A percentile compares a stretch with the other conserved stretches of the same genome.
phyloP scores from a whole-genome alignment of 2,888 invertebrate genomes.

The Rutpela maculata region DNA sequence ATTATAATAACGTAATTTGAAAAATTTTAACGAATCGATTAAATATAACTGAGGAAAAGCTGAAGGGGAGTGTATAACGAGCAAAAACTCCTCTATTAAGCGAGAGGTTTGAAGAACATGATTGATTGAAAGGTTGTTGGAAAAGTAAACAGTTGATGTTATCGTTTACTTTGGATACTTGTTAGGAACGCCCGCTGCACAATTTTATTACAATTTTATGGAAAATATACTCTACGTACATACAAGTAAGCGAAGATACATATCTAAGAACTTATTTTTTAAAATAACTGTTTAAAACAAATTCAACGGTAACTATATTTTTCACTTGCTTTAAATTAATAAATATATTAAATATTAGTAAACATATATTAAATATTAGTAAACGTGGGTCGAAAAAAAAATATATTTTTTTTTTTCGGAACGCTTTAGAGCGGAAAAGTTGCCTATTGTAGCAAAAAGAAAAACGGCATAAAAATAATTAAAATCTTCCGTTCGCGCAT shows the following conservation, averaged over 20 bases:
- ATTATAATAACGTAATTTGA: constrained; percentile 24
- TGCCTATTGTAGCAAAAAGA: too few relatives aligned
- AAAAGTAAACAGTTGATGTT: constrained; percentile 45
- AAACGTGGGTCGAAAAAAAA: too few relatives aligned
- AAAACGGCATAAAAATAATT: too few relatives aligned
- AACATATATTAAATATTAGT: too few relatives aligned
- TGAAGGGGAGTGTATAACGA: constrained; percentile 36
- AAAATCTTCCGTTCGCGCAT: too few relatives aligned
- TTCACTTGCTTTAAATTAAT: too few relatives aligned
- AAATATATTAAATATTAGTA: too few relatives aligned
- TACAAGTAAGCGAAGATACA: constrained; percentile 9
- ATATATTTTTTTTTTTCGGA: too few relatives aligned
- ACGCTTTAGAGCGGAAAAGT: too few relatives aligned
- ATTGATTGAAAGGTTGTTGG: constrained; percentile 43
- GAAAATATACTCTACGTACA: constrained; percentile 8
- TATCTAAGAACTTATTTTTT: neutral
- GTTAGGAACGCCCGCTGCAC: constrained; percentile 37
- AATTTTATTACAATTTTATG: constrained; percentile 33
- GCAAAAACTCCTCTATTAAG: constrained; percentile 38
- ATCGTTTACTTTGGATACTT: constrained; percentile 41
- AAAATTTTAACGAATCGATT: constrained; percentile 32
- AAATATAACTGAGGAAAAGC: constrained; percentile 25
- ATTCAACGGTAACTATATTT: neutral
- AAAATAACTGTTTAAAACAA: neutral
- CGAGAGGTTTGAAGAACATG: constrained; percentile 41